A percentile compares a stretch with the other conserved stretches of the same genome.
Evolutionary conservation across 2,888 invertebrate species (phyloP).

Genomic region (Dusona sp.): DNA sequence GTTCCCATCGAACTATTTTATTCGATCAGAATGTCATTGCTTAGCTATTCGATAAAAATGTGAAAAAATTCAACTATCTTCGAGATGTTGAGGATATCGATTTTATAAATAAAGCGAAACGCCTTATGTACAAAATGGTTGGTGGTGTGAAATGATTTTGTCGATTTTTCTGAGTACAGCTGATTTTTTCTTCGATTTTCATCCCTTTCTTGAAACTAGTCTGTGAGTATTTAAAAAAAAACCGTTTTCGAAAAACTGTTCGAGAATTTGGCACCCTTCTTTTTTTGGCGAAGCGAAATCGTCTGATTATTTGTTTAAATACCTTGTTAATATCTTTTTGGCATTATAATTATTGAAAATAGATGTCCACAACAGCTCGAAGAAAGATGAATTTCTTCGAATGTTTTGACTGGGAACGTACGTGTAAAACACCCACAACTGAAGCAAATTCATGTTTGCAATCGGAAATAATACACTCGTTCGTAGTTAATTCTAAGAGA

Average conservation of each 20-base stretch:
- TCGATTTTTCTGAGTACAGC: neutral
- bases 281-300: neutral
- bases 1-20: neutral
- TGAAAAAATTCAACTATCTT: neutral
- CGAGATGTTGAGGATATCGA: neutral
- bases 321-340: neutral
- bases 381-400: neutral
- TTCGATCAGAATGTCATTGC: neutral
- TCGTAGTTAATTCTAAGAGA: neutral
- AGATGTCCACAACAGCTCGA: neutral
- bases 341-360: neutral
- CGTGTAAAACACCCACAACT: neutral
- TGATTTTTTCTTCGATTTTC: too few species aligned
- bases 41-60: neutral
- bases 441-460: neutral
- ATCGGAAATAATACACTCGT: slow-evolving; percentile 9
- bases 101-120: neutral
- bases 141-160: neutral
- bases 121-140: neutral
- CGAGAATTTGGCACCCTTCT: neutral
- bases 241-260: neutral
- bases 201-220: too few species aligned
- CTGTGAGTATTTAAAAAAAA: neutral
- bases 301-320: neutral
- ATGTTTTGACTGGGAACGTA: neutral